phyloP scores from a whole-genome alignment of 2,113 vertebrate genomes.

The Chloropsis hardwickii region DNA sequence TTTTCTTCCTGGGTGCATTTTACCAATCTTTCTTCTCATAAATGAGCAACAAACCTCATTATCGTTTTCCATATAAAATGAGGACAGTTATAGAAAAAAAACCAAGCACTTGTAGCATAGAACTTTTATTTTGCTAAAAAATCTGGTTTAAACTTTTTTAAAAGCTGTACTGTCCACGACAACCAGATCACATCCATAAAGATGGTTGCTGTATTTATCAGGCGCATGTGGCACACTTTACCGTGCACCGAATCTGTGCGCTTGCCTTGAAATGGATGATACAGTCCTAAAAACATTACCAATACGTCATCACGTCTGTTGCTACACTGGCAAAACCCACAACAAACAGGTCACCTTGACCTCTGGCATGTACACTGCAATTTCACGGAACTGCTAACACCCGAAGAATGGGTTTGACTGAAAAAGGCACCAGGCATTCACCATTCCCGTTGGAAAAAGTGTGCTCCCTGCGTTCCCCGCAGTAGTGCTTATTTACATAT shows the following conservation, averaged over 20 bases:
- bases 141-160: background rate
- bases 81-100: background rate
- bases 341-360: conserved; percentile 3
- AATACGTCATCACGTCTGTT: background rate
- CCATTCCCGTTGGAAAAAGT: background rate
- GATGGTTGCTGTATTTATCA: background rate
- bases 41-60: background rate
- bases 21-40: background rate
- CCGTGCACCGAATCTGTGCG: fast-evolving
- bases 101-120: background rate
- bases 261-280: background rate
- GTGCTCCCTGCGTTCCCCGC: background rate
- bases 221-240: background rate
- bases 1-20: background rate
- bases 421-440: background rate
- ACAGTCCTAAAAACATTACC: background rate
- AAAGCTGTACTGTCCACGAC: background rate
- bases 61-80: background rate
- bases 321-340: background rate
- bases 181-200: background rate
- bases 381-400: background rate
- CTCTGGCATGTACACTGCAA: background rate
- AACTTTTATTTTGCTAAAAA: background rate
- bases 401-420: background rate
- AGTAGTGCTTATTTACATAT: fast-evolving